Evolutionary conservation across 2,888 invertebrate genomes (phyloP).

Genomic region (Cacoxenus indagator): DNA sequence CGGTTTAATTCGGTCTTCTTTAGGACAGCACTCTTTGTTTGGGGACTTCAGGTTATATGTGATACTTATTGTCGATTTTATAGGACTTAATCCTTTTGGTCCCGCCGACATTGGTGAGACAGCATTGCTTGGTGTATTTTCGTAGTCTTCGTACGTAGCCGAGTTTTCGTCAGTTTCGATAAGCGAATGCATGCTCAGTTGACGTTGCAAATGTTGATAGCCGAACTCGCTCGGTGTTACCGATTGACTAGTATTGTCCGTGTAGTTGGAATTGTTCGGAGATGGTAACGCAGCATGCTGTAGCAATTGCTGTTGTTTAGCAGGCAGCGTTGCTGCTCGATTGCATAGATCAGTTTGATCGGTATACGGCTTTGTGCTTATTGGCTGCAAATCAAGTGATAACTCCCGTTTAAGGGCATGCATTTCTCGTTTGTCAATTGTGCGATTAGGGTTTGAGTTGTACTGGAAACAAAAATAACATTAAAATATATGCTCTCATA

Average conservation of each 20-base stretch:
- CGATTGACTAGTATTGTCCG: conserved; percentile 71
- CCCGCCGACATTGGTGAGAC: conserved; percentile 44
- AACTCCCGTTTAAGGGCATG: conserved; percentile 69
- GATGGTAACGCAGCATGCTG: conserved; percentile 55
- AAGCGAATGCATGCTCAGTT: conserved; percentile 68
- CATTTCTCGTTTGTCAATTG: conserved; percentile 67
- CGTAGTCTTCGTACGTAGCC: conserved; percentile 68
- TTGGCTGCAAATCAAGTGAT: conserved; percentile 67
- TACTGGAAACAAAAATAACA: conserved; percentile 28
- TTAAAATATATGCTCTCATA: not conserved
- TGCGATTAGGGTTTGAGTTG: conserved; percentile 42
- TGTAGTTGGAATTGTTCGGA: conserved; percentile 68
- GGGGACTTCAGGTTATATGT: conserved; percentile 77
- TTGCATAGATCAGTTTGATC: conserved; percentile 46
- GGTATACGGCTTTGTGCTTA: conserved; percentile 52
- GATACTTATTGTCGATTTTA: conserved; percentile 81
- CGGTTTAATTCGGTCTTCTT: conserved; percentile 58
- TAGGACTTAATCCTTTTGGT: conserved; percentile 71
- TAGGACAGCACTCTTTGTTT: conserved; percentile 52
- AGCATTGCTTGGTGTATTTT: conserved; percentile 66
- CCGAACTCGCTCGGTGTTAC: conserved; percentile 71
- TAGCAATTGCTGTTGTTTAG: conserved; percentile 48
- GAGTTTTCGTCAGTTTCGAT: conserved; percentile 67
- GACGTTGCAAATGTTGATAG: conserved; percentile 70
- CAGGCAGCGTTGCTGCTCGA: conserved; percentile 51